These are phyloP conservation scores for Clitarchus hookeri DNA, from an alignment of 2,888 invertebrate species.

Conservation along the genomic window DNA sequence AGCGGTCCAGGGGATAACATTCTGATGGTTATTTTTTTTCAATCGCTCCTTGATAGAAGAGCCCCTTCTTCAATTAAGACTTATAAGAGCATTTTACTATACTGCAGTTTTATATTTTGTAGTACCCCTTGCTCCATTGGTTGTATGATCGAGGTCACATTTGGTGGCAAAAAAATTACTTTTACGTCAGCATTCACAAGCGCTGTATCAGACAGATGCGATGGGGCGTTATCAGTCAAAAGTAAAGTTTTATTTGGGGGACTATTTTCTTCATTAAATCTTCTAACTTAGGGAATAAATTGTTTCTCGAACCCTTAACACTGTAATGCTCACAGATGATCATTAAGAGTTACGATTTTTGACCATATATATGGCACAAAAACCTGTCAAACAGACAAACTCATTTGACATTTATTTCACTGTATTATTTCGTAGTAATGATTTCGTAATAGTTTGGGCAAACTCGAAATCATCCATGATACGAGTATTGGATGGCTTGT, in stretches of 20 bases:
- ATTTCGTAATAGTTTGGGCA: too few species aligned
- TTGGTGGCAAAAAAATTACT: neutral
- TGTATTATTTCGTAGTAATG: too few species aligned
- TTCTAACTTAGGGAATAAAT: constrained; percentile 26
- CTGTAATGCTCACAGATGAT: too few species aligned
- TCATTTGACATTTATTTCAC: too few species aligned
- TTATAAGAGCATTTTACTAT: constrained; percentile 21
- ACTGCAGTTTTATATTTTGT: constrained; percentile 22
- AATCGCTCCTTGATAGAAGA: neutral
- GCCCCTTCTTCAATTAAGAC: neutral
- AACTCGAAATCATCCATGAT: too few species aligned
- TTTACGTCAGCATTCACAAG: neutral
- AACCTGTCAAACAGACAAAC: too few species aligned
- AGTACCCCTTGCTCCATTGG: neutral
- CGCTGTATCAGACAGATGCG: neutral
- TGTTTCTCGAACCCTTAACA: neutral
- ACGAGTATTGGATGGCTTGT: too few species aligned
- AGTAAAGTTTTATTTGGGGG: constrained; percentile 12
- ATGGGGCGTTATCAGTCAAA: constrained; percentile 27
- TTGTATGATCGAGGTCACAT: neutral
- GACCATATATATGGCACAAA: too few species aligned
- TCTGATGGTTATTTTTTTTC: neutral
- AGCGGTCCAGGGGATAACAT: constrained; percentile 24
- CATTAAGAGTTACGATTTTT: too few species aligned
- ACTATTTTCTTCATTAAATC: constrained; percentile 23